These are phyloP conservation scores for Microcebus griseorufus DNA, from an alignment of 2,113 vertebrate genomes.

Conservation along the genomic window DNA sequence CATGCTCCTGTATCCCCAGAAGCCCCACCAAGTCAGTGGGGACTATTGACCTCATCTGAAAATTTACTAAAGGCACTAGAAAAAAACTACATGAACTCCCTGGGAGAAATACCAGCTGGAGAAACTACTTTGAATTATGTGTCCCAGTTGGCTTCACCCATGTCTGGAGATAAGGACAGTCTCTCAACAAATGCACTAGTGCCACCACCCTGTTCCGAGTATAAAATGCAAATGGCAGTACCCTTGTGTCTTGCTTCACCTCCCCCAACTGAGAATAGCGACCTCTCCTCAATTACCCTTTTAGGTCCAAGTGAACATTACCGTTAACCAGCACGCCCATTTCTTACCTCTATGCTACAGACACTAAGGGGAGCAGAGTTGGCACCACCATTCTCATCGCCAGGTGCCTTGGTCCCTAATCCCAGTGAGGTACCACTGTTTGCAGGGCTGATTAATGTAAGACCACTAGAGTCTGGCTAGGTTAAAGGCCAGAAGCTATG, in stretches of 20 bases:
- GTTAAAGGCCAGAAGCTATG: background rate
- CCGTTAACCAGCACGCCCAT: background rate
- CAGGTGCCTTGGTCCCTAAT: background rate
- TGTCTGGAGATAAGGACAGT: conserved; percentile 11
- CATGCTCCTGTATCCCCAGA: rapidly evolving
- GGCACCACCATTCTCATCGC: too few species aligned
- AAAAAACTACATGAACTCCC: background rate
- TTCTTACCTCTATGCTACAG: background rate
- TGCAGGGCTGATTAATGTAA: background rate
- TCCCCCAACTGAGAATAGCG: background rate
- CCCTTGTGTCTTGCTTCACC: background rate
- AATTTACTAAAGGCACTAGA: conserved; percentile 50
- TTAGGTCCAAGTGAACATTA: background rate
- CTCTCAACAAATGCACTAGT: background rate
- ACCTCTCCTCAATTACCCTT: background rate
- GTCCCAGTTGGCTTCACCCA: conserved; percentile 72
- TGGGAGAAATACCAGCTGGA: conserved; percentile 35
- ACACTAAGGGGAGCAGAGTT: background rate
- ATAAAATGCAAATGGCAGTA: conserved; percentile 46
- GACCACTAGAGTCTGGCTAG: background rate
- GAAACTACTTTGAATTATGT: conserved; percentile 71
- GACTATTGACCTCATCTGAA: conserved; percentile 63
- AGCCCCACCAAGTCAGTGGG: background rate
- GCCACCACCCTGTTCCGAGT: background rate
- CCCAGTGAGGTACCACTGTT: background rate